A percentile compares a stretch with the other conserved stretches of the same genome.
Evolutionary conservation across 2,888 invertebrate genomes (phyloP).

Genomic region (Hirtodrosophila trivittata): DNA sequence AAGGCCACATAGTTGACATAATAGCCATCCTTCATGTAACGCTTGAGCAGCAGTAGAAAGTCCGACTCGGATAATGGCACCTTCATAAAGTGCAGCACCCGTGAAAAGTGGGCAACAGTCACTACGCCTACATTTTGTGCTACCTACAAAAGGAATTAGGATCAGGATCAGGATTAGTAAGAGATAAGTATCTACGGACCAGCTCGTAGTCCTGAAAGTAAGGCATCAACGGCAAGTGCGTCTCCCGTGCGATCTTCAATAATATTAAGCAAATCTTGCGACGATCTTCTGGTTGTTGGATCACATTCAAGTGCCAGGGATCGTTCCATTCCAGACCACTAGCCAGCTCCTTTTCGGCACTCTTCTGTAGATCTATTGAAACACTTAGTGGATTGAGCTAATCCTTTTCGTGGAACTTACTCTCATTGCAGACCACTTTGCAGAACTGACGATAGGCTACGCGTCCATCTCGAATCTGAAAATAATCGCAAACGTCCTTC

Average conservation of each 20-base stretch:
- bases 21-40: conserved; percentile 90
- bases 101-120: conserved; percentile 90
- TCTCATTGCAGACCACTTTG: conserved; percentile 86
- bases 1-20: conserved; percentile 92
- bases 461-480: conserved; percentile 91
- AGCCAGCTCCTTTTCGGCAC: conserved; percentile 81
- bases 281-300: conserved; percentile 88
- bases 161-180: neutral
- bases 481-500: conserved; percentile 90
- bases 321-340: conserved; percentile 89
- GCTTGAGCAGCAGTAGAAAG: conserved; percentile 89
- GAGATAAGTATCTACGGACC: conserved; percentile 54
- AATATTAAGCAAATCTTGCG: conserved; percentile 88
- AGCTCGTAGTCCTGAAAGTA: conserved; percentile 85
- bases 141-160: conserved; percentile 85
- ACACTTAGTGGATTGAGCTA: neutral
- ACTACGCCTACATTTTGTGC: conserved; percentile 90
- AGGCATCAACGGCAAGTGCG: conserved; percentile 88
- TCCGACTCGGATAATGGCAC: conserved; percentile 89
- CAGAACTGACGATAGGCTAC: conserved; percentile 91
- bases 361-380: conserved; percentile 66
- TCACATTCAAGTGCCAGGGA: conserved; percentile 87
- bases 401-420: conserved; percentile 51
- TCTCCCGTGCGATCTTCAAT: conserved; percentile 88
- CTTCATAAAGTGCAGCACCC: conserved; percentile 89